Conservation (phyloP, 2,888 invertebrate genomes). For the Limnephilus lunatus region DNA sequence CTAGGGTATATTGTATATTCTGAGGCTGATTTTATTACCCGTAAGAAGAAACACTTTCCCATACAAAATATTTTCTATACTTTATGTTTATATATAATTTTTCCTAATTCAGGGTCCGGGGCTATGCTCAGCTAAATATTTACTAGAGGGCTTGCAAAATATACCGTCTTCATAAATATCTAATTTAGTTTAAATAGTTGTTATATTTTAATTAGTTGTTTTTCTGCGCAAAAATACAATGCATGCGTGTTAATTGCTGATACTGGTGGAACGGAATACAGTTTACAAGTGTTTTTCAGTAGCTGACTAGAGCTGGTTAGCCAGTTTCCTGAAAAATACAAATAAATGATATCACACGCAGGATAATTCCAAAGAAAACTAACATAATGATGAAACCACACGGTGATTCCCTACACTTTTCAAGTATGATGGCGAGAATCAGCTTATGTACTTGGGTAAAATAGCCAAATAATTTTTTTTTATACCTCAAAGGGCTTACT, state of each 20-base stretch:
- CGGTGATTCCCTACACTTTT: neutral
- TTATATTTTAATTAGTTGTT: neutral
- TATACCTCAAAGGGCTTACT: constrained; percentile 14
- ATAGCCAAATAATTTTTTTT: neutral
- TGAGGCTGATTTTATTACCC: constrained; percentile 17
- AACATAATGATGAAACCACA: neutral
- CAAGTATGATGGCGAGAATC: neutral
- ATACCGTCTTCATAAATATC: neutral
- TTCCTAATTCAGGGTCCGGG: neutral
- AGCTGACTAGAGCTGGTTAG: neutral
- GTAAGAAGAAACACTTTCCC: neutral
- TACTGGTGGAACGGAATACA: neutral
- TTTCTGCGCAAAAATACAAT: neutral
- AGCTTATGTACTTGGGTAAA: neutral
- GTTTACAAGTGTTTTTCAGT: neutral
- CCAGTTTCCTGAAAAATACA: constrained; percentile 34
- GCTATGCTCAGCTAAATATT: neutral
- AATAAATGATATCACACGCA: neutral
- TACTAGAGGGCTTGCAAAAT: neutral
- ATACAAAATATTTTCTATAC: constrained; percentile 24
- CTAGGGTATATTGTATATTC: constrained; percentile 18
- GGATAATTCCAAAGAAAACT: neutral
- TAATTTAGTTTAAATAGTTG: neutral
- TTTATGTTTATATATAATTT: neutral
- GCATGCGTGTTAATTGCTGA: neutral